Evolutionary conservation across 2,113 vertebrate genomes (phyloP).

Genomic region (Actinemys pallida): DNA sequence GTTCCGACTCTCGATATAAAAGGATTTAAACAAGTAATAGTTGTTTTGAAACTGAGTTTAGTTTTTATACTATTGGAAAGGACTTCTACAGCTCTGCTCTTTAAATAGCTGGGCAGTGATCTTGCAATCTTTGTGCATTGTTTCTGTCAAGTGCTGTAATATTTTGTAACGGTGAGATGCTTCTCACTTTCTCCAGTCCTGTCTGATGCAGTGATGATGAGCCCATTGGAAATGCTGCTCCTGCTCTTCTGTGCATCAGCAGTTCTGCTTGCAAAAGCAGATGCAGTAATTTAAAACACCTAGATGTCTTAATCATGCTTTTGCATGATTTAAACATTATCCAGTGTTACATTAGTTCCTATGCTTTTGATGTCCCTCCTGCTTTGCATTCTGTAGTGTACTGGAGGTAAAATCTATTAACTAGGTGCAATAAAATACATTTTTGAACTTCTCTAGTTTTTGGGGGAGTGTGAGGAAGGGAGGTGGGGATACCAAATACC

Average conservation of each 20-base stretch:
- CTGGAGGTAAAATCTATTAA: neutral
- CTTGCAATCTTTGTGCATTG: neutral
- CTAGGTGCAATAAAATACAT: neutral
- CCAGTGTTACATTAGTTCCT: neutral
- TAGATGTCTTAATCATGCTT: neutral
- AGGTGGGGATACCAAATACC: neutral
- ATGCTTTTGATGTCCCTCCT: neutral
- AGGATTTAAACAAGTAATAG: neutral
- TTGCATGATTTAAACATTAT: neutral
- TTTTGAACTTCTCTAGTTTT: neutral
- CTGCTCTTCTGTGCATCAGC: neutral
- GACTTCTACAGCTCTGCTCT: neutral
- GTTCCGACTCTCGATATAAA: neutral
- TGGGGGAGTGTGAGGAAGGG: neutral
- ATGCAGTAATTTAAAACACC: neutral
- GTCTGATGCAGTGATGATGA: neutral
- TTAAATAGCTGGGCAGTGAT: neutral
- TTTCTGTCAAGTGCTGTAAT: neutral
- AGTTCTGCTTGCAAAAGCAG: neutral
- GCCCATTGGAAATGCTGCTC: neutral
- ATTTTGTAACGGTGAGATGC: constrained; percentile 9
- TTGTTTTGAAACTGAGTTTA: neutral
- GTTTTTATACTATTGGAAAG: neutral
- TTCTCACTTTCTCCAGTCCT: accelerated
- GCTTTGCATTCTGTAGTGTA: neutral